Base-by-base conservation (phyloP, 2,888 invertebrate species). In the Scelioninae gen. 1 region DNA sequence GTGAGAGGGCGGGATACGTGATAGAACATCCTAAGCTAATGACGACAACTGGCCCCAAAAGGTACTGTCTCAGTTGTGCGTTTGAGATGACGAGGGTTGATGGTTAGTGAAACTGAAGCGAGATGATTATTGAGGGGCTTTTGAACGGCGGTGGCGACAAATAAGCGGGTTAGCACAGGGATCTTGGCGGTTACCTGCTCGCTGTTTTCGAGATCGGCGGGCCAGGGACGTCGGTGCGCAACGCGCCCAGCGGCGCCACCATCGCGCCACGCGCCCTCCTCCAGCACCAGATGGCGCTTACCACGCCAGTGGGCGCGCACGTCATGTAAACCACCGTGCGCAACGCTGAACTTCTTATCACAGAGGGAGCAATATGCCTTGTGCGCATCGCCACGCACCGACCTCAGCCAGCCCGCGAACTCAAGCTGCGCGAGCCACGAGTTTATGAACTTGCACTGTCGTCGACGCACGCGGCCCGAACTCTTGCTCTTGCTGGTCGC, bases 221-320 rank as follows among this genome's bases (percentile, higher is more conserved):
- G 80, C 32, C 62, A 62, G 78, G 79, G 85, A 84, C 77, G 86
- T 84, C 85, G 81, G 65, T 66, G 82, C 83, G 84, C 83, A 85
- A 87, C 86, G 87, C 40, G 63, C 69, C 77, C 53, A 34, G 68
- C 68, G 68, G 85, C 87, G 86, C 84, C 82, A 29, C 29, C 49
- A 29, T 55, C 69, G 69, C 49, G 45, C 32, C 71, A 15, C 11
- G 63, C 74, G 31, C 74, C 72, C 49, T 76, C 79, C 85, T 88
- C 88, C 85, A 91, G 89, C 86, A 34, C 72, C 84, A 86, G 86
- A 86, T 89, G 90, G 84, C 89, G 89, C 88, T 90, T 90, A 85
- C 89, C 90, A 86, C 91, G 91, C 86, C 89, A 90, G 86, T 90
- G 89, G 72, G 90, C 88, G 85, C 89, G 88, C 74, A 89, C 89